Evolutionary conservation across 2,888 invertebrate species (phyloP).

Genomic region (Hoplodrina blanda): DNA sequence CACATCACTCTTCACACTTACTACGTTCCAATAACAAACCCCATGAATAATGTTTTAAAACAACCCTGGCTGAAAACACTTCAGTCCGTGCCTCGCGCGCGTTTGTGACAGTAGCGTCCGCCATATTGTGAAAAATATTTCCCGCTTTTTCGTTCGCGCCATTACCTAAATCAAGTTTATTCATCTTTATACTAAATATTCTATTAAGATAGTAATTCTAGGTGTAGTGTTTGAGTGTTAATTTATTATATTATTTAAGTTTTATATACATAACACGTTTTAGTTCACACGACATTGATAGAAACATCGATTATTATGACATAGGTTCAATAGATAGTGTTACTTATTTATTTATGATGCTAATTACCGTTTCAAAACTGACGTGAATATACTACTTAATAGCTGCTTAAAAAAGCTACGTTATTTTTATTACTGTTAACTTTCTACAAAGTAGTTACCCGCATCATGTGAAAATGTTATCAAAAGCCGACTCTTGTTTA

Average conservation of each 20-base stretch:
- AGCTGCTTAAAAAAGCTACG: background rate
- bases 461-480: constrained; percentile 65
- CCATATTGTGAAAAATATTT: constrained; percentile 71
- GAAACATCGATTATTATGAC: constrained; percentile 70
- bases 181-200: constrained; percentile 8
- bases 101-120: constrained; percentile 74
- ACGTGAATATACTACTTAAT: constrained; percentile 9
- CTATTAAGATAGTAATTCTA: constrained; percentile 11
- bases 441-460: constrained; percentile 55
- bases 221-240: constrained; percentile 31
- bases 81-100: constrained; percentile 81
- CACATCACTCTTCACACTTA: background rate
- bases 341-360: constrained; percentile 50
- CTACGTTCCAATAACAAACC: constrained; percentile 46
- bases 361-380: constrained; percentile 37
- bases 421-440: constrained; percentile 36
- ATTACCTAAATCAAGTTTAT: constrained; percentile 21
- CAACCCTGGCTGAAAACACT: constrained; percentile 71
- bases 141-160: constrained; percentile 73
- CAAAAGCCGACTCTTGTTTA: constrained; percentile 55
- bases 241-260: constrained; percentile 3
- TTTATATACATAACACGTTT: constrained; percentile 53
- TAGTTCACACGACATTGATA: constrained; percentile 69
- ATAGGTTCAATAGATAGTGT: constrained; percentile 49
- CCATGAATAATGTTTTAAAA: constrained; percentile 62